Evolutionary conservation across 2,888 invertebrate genomes (phyloP).

Genomic region (Molanna angustata): DNA sequence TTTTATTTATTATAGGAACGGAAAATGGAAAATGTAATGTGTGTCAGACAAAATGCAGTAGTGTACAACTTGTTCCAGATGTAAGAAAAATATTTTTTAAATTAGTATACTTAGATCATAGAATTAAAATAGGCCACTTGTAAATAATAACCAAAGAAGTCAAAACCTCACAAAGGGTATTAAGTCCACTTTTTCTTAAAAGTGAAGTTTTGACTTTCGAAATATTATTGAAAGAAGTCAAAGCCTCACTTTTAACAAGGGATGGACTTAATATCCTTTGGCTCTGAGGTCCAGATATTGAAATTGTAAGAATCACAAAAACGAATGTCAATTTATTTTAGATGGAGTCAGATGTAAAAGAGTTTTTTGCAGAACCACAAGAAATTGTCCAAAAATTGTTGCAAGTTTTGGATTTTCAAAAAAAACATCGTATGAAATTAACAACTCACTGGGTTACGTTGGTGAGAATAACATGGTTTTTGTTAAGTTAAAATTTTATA

Average conservation of each 20-base stretch:
- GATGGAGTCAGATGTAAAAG: slow-evolving; percentile 54
- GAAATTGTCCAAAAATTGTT: slow-evolving; percentile 50
- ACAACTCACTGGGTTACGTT: slow-evolving; percentile 51
- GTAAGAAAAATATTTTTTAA: slow-evolving; percentile 42
- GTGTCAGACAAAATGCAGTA: slow-evolving; percentile 48
- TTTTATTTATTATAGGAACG: slow-evolving; percentile 38
- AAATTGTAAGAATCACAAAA: slow-evolving; percentile 7
- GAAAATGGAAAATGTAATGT: slow-evolving; percentile 49
- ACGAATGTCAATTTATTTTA: slow-evolving; percentile 33
- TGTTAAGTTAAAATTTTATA: background rate
- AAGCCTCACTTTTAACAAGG: too few relatives aligned
- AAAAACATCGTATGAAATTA: slow-evolving; percentile 49
- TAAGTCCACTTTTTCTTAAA: too few relatives aligned
- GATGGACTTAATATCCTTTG: too few relatives aligned
- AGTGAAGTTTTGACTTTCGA: too few relatives aligned
- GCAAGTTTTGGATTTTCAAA: slow-evolving; percentile 52
- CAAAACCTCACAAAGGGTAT: too few relatives aligned
- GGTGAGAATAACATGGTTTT: too few relatives aligned
- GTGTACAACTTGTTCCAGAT: slow-evolving; percentile 51
- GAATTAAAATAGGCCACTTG: too few relatives aligned
- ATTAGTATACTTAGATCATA: too few relatives aligned
- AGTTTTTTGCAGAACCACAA: slow-evolving; percentile 54
- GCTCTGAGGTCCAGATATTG: too few relatives aligned
- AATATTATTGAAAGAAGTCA: too few relatives aligned
- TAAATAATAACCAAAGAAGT: too few relatives aligned